Base-by-base conservation (phyloP, 1,140 invertebrate species). In the Drosophila orosa region DNA sequence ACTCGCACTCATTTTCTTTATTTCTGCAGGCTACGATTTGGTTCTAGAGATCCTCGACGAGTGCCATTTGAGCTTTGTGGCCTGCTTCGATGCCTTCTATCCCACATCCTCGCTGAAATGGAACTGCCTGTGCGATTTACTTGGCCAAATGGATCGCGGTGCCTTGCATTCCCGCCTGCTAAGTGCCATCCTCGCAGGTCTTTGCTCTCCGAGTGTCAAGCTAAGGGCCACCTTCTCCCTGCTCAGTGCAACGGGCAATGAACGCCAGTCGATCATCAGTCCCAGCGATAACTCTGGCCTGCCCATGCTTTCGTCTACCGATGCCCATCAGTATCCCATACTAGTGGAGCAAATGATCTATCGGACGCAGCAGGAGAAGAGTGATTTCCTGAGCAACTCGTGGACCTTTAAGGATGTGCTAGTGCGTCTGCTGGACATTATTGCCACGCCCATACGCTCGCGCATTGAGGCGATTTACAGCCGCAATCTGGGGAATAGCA, bases 41-140 rank as follows among this genome's bases (percentile, higher is more conserved):
- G 95, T 94, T 0, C 93, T 93, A 29, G 94, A 94, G 37, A 96
- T 99, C 60, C 92, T 99, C 13, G 96, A 97, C 29, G 98, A 99
- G 86, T 98, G 97, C 81, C 97, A 98, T 80, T 94, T 95, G 56
- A 98, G 97, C 10, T 98, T 98, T 91, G 96, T 97, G 4, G 93
- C 95, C 4, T 98, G 98, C 92, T 99, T 98, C 89, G 97, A 99
- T 92, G 97, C 97, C 1, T 99, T 99, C 93, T 99, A 98, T 93
- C 98, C 98, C 0, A 99, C 97, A 1, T 96, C 97, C 0, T 95
- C 95, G 61, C 93, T 99, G 19, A 99, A 99, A 91, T 99, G 98
- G 98, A 95, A 95, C 61, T 96, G 96, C 85, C 92, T 99, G 0
- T 98, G 98, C 92, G 96, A 98, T 89, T 92, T 98, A 15, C 93